These are phyloP conservation scores for Antennarius striatus DNA, from an alignment of 2,113 vertebrate genomes.

Conservation along the genomic window DNA sequence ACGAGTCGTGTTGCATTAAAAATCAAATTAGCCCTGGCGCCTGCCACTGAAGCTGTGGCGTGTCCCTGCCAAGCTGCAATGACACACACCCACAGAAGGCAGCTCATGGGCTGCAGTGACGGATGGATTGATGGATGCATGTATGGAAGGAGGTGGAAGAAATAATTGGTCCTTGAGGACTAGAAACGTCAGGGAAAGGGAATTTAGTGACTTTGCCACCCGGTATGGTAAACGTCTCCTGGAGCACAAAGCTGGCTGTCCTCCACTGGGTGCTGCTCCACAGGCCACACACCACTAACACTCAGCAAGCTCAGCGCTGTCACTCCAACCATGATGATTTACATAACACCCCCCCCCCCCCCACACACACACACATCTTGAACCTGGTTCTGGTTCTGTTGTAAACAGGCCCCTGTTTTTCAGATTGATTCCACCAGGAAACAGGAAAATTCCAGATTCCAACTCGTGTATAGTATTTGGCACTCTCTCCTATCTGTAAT, in stretches of 20 bases:
- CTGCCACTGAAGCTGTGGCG: constrained; percentile 65
- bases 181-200: constrained; percentile 20
- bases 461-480: neutral
- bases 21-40: constrained; percentile 79
- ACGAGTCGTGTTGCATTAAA: constrained; percentile 81
- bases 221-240: constrained; percentile 47
- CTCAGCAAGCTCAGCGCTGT: constrained; percentile 23
- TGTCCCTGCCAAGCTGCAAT: constrained; percentile 60
- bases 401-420: neutral
- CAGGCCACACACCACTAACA: constrained; percentile 34
- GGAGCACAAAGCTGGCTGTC: constrained; percentile 35
- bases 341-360: constrained; percentile 6
- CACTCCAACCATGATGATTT: constrained; percentile 32
- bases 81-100: constrained; percentile 70
- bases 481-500: neutral
- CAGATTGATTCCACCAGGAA: neutral
- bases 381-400: neutral
- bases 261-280: constrained; percentile 34
- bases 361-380: constrained; percentile 13
- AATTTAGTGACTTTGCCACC: constrained; percentile 66
- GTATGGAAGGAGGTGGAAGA: constrained; percentile 35
- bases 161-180: constrained; percentile 48
- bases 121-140: constrained; percentile 36
- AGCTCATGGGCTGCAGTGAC: constrained; percentile 64
- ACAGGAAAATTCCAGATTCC: neutral